Evolutionary conservation across 2,113 vertebrate genomes (phyloP).

Genomic region (Ranitomeya imitator): DNA sequence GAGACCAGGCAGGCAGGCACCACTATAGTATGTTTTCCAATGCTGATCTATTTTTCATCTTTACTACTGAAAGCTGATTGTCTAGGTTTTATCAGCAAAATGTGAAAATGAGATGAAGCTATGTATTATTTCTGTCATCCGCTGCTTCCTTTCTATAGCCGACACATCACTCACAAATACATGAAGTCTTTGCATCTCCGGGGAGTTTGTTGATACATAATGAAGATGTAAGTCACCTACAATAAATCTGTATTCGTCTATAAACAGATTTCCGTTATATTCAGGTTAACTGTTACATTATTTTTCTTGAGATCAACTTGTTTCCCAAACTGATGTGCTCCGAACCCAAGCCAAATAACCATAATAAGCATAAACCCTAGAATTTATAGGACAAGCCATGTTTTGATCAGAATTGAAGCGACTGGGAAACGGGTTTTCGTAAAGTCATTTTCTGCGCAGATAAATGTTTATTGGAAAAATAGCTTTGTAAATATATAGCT

Average conservation of each 20-base stretch:
- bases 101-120: not conserved
- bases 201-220: not conserved
- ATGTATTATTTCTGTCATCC: not conserved
- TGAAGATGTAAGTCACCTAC: not conserved
- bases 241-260: not conserved
- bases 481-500: not conserved
- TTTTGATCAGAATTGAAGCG: not conserved
- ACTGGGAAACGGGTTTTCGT: not conserved
- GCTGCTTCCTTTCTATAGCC: not conserved
- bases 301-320: not conserved
- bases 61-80: no score
- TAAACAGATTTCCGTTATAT: not conserved
- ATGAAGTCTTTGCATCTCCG: not conserved
- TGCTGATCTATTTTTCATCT: no score
- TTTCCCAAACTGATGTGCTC: not conserved
- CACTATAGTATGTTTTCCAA: no score
- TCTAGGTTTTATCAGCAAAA: not conserved
- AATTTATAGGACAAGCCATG: not conserved
- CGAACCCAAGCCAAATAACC: not conserved
- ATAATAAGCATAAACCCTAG: not conserved
- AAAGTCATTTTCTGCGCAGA: conserved; percentile 5
- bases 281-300: not conserved
- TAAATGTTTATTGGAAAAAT: conserved; percentile 20
- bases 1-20: no score
- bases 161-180: not conserved